Evolutionary conservation across 2,113 vertebrate species (phyloP).

Genomic region (Gobius niger): DNA sequence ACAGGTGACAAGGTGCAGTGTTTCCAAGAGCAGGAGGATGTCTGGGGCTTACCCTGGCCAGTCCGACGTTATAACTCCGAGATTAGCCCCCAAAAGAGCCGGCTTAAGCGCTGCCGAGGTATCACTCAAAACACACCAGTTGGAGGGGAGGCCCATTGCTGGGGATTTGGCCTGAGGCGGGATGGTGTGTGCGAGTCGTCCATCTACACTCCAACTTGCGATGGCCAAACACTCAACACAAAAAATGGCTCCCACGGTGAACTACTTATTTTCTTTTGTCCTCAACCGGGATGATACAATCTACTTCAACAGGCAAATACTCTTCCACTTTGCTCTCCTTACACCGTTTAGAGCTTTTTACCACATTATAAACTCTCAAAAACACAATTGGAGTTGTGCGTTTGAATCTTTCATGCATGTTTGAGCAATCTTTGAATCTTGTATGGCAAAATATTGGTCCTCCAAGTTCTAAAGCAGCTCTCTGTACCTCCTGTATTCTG

Average conservation of each 20-base stretch:
- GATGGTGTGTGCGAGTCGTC: constrained; percentile 3
- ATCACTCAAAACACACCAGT: constrained; percentile 24
- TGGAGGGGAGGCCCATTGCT: constrained; percentile 34
- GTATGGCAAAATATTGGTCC: too few relatives aligned
- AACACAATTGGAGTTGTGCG: too few relatives aligned
- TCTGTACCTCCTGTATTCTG: too few relatives aligned
- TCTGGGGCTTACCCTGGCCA: constrained; percentile 27
- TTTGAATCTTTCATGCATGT: too few relatives aligned
- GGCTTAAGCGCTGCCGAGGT: constrained; percentile 5
- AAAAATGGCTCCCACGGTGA: neutral
- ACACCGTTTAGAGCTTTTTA: neutral
- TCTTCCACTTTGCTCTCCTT: neutral
- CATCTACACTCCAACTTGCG: neutral
- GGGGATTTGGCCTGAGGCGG: constrained; percentile 7
- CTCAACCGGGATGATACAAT: too few relatives aligned
- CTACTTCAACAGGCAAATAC: too few relatives aligned
- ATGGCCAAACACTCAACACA: neutral
- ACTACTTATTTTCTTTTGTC: neutral
- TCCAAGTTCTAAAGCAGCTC: too few relatives aligned
- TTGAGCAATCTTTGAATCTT: too few relatives aligned
- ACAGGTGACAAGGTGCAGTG: constrained; percentile 27
- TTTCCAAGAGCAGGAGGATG: constrained; percentile 34
- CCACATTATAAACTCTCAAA: too few relatives aligned
- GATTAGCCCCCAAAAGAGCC: constrained; percentile 22
- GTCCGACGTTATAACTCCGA: constrained; percentile 25